These are phyloP conservation scores for Bothrops jararaca DNA, from an alignment of 2,113 vertebrate genomes.

Conservation along the genomic window DNA sequence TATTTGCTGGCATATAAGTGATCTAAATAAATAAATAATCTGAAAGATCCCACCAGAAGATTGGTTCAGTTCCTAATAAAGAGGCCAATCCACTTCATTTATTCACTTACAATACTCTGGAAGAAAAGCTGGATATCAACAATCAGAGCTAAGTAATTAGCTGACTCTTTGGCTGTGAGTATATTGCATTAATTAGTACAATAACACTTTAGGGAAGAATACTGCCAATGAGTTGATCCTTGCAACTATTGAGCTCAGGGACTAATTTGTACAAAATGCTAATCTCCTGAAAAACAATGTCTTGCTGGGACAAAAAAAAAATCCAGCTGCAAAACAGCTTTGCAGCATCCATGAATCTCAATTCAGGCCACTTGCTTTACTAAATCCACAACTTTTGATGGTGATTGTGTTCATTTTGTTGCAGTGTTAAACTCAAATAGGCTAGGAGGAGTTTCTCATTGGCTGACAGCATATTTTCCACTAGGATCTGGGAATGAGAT, in stretches of 20 bases:
- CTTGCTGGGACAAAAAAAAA: background rate
- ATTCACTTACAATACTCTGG: background rate
- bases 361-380: background rate
- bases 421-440: background rate
- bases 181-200: conserved; percentile 3
- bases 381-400: background rate
- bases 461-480: background rate
- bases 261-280: conserved; percentile 16
- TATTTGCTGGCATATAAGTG: background rate
- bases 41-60: background rate
- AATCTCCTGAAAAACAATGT: conserved; percentile 5
- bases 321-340: background rate
- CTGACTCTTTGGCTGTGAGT: background rate
- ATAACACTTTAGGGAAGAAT: background rate
- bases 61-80: background rate
- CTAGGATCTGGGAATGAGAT: background rate
- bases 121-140: background rate
- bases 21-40: background rate
- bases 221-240: background rate
- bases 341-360: background rate
- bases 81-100: background rate
- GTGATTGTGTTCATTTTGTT: background rate
- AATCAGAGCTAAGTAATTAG: background rate
- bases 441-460: background rate
- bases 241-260: background rate